Evolutionary conservation across 2,113 vertebrate species (phyloP), one percentile per base, ranked within the genome.

Genomic region (Callaeas wilsoni): DNA sequence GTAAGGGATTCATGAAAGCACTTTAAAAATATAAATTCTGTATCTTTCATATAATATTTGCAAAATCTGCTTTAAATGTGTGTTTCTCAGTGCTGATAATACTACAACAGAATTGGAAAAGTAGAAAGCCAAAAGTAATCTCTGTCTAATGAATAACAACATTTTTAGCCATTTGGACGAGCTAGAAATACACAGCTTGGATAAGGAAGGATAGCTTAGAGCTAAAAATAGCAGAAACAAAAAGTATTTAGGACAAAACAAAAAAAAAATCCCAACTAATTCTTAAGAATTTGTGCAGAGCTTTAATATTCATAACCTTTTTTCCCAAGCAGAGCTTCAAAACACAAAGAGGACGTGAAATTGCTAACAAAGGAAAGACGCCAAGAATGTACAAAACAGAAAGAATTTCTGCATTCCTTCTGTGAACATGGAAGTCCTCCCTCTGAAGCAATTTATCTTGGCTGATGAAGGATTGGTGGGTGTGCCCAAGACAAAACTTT

Each of bases 371-470:
- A 82, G 74, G 8, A 91, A 80, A 80, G 67, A 69, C 2, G 74
- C 76, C 22, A 94, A 95, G 90, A 97, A 97, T 91, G 87, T 93
- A 95, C 68, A 81, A 92, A 91, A 87, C 18, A 89, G 85, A 94
- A 97, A 90, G 93, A 92, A 95, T 89, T 97, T 97, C 82, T 96
- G 86, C 93, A 94, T 97, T 96, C 96, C 90, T 87, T 69, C 90
- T 89, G 88, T 77, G 93, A 97, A 96, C 87, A 96, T 90, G 87
- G 94, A 97, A 91, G 85, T 94, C 94, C 96, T 97, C 92, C 95
- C 93, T 95, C 89, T 74, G 93, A 96, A 96, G 94, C 74, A 95
- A 94, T 98, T 96, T 98, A 97, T 97, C 95, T 94, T 94, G 95
- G 94, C 89, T 96, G 95, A 97, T 95, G 96, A 97, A 85, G 87